Evolutionary conservation across 2,797 vertebrate genomes (phyloP), one percentile per base, ranked within the genome.

Genomic region (Mallotus villosus): DNA sequence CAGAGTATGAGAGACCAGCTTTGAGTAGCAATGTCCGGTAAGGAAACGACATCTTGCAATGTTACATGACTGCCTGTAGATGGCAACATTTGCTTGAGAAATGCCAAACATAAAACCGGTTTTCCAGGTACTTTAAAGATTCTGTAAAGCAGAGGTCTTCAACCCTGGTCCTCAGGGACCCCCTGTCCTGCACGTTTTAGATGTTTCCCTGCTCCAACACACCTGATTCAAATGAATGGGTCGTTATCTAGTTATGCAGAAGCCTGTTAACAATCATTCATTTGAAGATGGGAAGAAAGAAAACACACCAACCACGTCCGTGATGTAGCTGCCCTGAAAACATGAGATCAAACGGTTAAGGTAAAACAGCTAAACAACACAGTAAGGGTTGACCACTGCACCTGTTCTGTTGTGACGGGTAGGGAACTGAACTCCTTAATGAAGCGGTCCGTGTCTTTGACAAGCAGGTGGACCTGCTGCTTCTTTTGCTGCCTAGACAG

Each of bases 371-470:
- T 51, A 7, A 32, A 60, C 19, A 6, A 70, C 2, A 8, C 32
- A 34, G 1, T 21, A 17, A 0, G 27, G 41, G 9, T 11, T 27
- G 0, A 1, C 12, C 53, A 27, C 1, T 5, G 22, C 94, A 99
- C 97, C 96, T 98, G 97, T 86, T 98, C 97, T 21, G 91, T 78
- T 12, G 92, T 91, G 9, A 94, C 93, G 41, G 97, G 95, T 81
- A 98, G 92, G 25, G 92, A 91, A 76, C 92, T 93, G 90, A 97
- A 99, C 4, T 95, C 90, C 85, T 98, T 99, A 78, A 99, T 94
- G 77, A 92, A 93, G 82, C 90, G 94, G 87, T 98, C 97, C 6
- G 97, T 99, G 80, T 97, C 96, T 91, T 98, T 99, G 73, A 97
- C 97, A 53, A 99, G 92, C 14, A 95, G 95, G 87, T 95, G 98